Evolutionary conservation across 1,140 invertebrate species (phyloP).

Genomic region (Oncopeltus fasciatus): DNA sequence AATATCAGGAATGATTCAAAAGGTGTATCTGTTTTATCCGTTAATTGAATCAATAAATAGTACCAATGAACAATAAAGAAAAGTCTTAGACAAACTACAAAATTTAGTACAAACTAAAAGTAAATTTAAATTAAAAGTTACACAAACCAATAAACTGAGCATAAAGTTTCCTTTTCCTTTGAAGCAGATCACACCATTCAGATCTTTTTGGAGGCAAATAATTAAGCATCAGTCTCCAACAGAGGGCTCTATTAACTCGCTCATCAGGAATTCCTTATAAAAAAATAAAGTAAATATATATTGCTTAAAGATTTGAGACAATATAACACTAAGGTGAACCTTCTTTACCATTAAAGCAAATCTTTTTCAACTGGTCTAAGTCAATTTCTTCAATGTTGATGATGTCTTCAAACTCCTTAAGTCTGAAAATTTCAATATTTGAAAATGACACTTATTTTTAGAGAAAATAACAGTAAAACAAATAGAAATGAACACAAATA

Average conservation of each 20-base stretch:
- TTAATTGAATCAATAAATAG: too few relatives aligned
- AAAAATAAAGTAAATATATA: slow-evolving; percentile 15
- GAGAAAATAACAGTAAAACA: neutral
- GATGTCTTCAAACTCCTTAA: slow-evolving; percentile 57
- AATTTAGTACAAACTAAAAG: neutral
- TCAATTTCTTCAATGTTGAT: slow-evolving; percentile 52
- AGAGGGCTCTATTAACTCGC: slow-evolving; percentile 53
- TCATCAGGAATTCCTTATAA: slow-evolving; percentile 66
- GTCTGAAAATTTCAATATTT: slow-evolving; percentile 34
- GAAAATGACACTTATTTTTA: neutral
- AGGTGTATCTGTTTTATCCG: too few relatives aligned
- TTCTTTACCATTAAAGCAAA: slow-evolving; percentile 59
- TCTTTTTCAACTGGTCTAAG: slow-evolving; percentile 41
- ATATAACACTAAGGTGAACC: neutral
- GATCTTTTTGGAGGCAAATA: slow-evolving; percentile 55
- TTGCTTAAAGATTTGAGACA: neutral
- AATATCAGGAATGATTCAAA: too few relatives aligned
- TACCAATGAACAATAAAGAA: too few relatives aligned
- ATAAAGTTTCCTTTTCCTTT: slow-evolving; percentile 58
- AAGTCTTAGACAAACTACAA: too few relatives aligned
- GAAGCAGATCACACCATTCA: slow-evolving; percentile 47
- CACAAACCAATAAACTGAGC: slow-evolving; percentile 65
- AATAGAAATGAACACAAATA: neutral
- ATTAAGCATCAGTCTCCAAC: slow-evolving; percentile 71
- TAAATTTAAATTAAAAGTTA: neutral